Conservation (phyloP, 2,888 invertebrate species). For the Scotopteryx bipunctaria region DNA sequence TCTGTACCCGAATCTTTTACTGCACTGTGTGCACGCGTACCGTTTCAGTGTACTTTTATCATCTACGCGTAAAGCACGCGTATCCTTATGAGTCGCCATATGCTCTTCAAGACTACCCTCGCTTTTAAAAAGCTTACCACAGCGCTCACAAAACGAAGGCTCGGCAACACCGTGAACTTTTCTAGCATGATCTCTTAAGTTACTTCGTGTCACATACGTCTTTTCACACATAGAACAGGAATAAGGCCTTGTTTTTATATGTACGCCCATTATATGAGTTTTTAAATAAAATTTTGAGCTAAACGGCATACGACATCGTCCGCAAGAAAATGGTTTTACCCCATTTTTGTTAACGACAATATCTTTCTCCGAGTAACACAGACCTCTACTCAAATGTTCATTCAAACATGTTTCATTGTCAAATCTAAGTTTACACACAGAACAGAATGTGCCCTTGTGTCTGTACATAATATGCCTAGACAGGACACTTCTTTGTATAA, state of each 20-base stretch:
- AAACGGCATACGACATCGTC: conserved; percentile 11
- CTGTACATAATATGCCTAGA: conserved; percentile 5
- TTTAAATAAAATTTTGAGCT: conserved; percentile 15
- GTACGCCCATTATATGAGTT: conserved; percentile 21
- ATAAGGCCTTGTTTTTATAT: conserved; percentile 15
- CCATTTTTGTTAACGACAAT: not conserved
- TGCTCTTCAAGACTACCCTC: too few relatives aligned
- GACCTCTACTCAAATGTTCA: conserved; percentile 10
- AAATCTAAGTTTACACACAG: not conserved
- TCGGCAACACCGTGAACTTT: too few relatives aligned
- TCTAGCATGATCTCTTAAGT: too few relatives aligned
- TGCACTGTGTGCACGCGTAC: conserved; percentile 3
- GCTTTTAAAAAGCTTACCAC: too few relatives aligned
- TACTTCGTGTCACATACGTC: conserved; percentile 18
- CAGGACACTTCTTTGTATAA: conserved; percentile 14
- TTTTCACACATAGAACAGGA: conserved; percentile 18
- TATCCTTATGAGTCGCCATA: too few relatives aligned
- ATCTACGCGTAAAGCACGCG: not conserved
- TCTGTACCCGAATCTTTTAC: not conserved
- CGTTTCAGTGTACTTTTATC: too few relatives aligned
- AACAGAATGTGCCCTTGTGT: conserved; percentile 5
- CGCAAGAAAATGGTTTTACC: conserved; percentile 6
- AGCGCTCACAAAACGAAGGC: too few relatives aligned
- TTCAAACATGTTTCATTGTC: not conserved
- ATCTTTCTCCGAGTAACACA: not conserved